Percentiles rank a stretch among this genome's conserved stretches.
Conservation (phyloP, 2,113 vertebrate genomes). For the Phrynocephalus versicolor region DNA sequence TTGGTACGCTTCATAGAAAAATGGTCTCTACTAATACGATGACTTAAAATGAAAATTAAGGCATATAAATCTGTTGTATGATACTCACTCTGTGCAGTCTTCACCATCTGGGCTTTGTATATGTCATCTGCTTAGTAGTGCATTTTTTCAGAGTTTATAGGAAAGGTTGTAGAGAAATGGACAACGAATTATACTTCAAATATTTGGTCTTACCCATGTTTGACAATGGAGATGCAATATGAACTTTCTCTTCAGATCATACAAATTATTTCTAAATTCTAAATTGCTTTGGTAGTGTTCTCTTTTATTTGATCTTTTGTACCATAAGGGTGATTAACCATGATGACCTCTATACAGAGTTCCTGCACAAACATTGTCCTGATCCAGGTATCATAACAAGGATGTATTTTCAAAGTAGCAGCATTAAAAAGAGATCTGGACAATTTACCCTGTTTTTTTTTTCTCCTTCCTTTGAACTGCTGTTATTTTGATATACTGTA, state of each 20-base stretch:
- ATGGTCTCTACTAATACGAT: background rate
- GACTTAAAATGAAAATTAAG: constrained; percentile 22
- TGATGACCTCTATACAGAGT: background rate
- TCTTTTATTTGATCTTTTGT: background rate
- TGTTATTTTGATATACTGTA: background rate
- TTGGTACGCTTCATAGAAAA: constrained; percentile 16
- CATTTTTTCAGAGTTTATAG: background rate
- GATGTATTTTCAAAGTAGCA: background rate
- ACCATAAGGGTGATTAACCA: background rate
- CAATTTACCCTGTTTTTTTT: background rate
- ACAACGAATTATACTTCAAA: background rate
- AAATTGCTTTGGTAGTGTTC: background rate
- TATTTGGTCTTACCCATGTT: background rate
- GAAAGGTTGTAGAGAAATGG: background rate
- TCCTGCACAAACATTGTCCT: background rate
- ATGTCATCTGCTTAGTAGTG: background rate
- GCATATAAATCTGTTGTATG: background rate
- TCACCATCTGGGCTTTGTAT: background rate
- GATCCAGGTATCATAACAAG: background rate
- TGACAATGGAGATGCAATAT: background rate
- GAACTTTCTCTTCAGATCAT: background rate
- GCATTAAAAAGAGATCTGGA: background rate
- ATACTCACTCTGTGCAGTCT: background rate
- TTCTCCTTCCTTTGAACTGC: constrained; percentile 4
- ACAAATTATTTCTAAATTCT: constrained; percentile 12